Conservation (phyloP, 2,797 vertebrate species). For the Enteromius radiatus region DNA sequence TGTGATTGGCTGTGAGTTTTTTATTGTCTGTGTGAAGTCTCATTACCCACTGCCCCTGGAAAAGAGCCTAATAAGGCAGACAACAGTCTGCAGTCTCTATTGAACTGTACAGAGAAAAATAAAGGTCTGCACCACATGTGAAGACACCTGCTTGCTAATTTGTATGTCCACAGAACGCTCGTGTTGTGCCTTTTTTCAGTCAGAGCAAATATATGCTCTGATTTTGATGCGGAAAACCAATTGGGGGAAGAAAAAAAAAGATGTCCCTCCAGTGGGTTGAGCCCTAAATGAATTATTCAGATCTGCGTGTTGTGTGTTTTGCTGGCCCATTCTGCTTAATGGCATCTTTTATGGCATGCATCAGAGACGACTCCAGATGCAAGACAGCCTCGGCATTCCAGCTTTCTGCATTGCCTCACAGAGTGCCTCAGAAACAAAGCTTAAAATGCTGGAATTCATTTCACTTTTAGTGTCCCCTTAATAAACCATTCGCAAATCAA, state of each 20-base stretch:
- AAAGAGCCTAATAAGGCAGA: conserved; percentile 45
- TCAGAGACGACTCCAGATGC: conserved; percentile 81
- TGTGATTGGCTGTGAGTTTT: conserved; percentile 53
- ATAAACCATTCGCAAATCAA: conserved; percentile 81
- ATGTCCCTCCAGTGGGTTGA: conserved; percentile 76
- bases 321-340: conserved; percentile 78
- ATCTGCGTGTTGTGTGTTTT: conserved; percentile 75
- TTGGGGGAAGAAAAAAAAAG: conserved; percentile 71
- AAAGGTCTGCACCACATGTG: conserved; percentile 52
- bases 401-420: conserved; percentile 65
- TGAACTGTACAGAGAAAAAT: conserved; percentile 48
- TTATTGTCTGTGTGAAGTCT: conserved; percentile 49
- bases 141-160: conserved; percentile 70
- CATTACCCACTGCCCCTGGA: conserved; percentile 46
- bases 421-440: conserved; percentile 76
- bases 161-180: conserved; percentile 66
- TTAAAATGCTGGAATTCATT: conserved; percentile 75
- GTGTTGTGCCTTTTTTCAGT: conserved; percentile 73
- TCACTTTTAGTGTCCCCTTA: conserved; percentile 75
- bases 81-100: conserved; percentile 26
- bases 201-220: conserved; percentile 72
- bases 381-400: conserved; percentile 62
- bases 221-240: conserved; percentile 69
- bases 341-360: conserved; percentile 78
- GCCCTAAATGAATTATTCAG: conserved; percentile 82